Percentiles rank a stretch among this genome's conserved stretches.
These are phyloP conservation scores for Agrotis exclamationis DNA, from an alignment of 2,888 invertebrate species.

Conservation along the genomic window DNA sequence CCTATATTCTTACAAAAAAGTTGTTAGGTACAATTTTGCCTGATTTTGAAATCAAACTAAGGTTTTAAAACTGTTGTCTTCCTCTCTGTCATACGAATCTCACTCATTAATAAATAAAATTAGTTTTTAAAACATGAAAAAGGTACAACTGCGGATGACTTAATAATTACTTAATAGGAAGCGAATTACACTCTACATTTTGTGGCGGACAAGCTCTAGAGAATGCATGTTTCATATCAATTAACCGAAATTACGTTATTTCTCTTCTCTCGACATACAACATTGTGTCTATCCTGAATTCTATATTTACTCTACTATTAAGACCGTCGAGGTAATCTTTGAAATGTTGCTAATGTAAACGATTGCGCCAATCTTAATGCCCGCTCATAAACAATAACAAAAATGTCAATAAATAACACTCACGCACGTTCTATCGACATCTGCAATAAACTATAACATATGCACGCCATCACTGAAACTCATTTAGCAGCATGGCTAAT, in stretches of 20 bases:
- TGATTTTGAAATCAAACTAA: conserved; percentile 1
- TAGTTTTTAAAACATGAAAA: conserved; percentile 15
- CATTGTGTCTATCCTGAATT: conserved; percentile 20
- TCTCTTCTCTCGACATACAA: conserved; percentile 11
- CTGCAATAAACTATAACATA: conserved; percentile 59
- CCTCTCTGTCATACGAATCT: conserved; percentile 5
- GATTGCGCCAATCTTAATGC: conserved; percentile 34
- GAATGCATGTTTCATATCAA: conserved; percentile 45
- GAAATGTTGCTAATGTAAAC: conserved; percentile 31
- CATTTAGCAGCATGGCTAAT: conserved; percentile 75
- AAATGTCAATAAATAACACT: conserved; percentile 52
- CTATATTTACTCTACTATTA: conserved; percentile 41
- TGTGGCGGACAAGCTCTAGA: conserved; percentile 39
- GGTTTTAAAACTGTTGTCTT: neutral
- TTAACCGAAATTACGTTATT: conserved; percentile 51
- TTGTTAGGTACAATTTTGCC: conserved; percentile 5
- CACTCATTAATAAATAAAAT: conserved; percentile 15
- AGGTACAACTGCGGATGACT: conserved; percentile 22
- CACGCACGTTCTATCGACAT: conserved; percentile 47
- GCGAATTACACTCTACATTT: conserved; percentile 33
- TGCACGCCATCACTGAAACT: conserved; percentile 68
- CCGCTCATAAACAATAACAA: conserved; percentile 37
- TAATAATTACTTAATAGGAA: conserved; percentile 17
- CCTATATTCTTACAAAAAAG: conserved; percentile 23
- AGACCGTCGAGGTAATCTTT: conserved; percentile 24